phyloP scores from a whole-genome alignment of 2,797 vertebrate genomes.

The Numenius phaeopus region DNA sequence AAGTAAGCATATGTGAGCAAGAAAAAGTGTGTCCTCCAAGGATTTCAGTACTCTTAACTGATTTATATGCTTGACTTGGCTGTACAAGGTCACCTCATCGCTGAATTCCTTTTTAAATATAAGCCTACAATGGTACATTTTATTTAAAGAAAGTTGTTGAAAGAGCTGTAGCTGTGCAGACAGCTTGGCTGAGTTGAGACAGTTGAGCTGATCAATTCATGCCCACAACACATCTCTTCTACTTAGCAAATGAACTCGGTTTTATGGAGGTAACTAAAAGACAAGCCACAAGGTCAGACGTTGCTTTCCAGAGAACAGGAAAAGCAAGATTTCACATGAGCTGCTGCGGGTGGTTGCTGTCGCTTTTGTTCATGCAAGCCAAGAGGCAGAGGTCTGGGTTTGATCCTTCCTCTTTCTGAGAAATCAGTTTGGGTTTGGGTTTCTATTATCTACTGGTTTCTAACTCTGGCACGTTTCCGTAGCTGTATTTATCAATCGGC shows the following conservation, averaged over 20 bases:
- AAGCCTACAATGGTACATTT: not conserved
- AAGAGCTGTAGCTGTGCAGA: not conserved
- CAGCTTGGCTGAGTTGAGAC: not conserved
- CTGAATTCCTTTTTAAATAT: not conserved
- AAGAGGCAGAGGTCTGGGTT: not conserved
- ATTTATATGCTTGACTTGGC: constrained; percentile 21
- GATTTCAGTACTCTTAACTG: not conserved
- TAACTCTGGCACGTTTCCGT: not conserved
- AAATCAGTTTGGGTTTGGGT: not conserved
- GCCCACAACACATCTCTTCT: not conserved
- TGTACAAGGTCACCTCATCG: constrained; percentile 5
- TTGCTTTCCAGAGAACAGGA: not conserved
- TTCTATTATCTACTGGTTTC: fast-evolving
- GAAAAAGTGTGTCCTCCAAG: not conserved
- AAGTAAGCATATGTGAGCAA: not conserved
- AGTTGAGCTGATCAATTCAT: not conserved
- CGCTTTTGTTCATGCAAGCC: not conserved
- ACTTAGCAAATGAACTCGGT: not conserved
- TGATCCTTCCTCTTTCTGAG: not conserved
- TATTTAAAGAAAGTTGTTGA: not conserved
- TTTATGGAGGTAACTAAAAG: not conserved
- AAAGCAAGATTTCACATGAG: not conserved
- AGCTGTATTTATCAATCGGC: not conserved
- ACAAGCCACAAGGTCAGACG: not conserved
- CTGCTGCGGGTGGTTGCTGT: not conserved